Conservation (phyloP, 2,888 invertebrate genomes). For the Litoditis marina region DNA sequence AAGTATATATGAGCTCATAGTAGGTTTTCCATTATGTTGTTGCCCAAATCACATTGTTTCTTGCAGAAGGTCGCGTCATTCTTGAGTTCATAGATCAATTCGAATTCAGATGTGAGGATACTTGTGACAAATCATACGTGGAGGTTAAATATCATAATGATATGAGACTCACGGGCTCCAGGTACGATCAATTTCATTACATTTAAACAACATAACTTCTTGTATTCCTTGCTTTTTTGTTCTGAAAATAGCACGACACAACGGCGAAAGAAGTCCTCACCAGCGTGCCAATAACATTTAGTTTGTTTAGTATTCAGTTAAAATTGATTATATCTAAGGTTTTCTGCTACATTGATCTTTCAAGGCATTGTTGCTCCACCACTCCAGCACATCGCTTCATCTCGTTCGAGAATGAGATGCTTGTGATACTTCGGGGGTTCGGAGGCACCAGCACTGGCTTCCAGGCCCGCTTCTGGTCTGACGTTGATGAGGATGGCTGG, state of each 20-base stretch:
- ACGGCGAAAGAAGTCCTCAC: no score
- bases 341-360: no score
- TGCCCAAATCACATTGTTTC: neutral
- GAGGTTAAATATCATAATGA: conserved; percentile 58
- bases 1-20: no score
- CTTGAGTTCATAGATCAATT: conserved; percentile 55
- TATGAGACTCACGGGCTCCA: conserved; percentile 55
- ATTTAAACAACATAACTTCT: no score
- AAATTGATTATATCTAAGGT: neutral
- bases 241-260: no score
- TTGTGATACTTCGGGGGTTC: conserved; percentile 51
- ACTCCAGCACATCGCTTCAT: conserved; percentile 44
- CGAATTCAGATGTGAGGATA: conserved; percentile 56
- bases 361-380: conserved; percentile 57
- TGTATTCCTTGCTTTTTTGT: neutral
- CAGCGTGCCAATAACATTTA: no score
- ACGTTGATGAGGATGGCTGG: no score
- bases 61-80: conserved; percentile 34
- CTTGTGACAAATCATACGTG: conserved; percentile 59
- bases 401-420: conserved; percentile 50
- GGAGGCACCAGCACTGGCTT: conserved; percentile 44
- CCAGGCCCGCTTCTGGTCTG: conserved; percentile 51
- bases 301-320: neutral
- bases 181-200: no score
- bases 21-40: no score